Percentiles rank a stretch among this genome's conserved stretches.
phyloP scores from a whole-genome alignment of 2,888 invertebrate species.

The Podabrus alpinus region DNA sequence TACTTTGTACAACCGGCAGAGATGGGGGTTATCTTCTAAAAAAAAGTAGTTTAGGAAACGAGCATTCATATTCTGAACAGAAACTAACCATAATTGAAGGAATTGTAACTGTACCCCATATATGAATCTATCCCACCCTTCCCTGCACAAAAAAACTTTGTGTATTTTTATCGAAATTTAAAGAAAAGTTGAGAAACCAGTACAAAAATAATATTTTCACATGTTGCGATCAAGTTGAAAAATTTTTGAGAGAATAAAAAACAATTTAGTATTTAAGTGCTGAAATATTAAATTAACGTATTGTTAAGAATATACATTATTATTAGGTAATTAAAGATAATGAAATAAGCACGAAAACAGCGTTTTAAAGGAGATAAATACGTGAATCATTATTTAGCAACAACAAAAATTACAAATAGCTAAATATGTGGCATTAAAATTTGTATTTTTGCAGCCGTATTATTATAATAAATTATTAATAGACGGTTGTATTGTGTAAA shows the following conservation, averaged over 20 bases:
- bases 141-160: background rate
- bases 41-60: no score
- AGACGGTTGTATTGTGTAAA: background rate
- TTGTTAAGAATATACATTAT: background rate
- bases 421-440: background rate
- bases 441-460: background rate
- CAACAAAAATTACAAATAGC: background rate
- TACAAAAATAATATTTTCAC: background rate
- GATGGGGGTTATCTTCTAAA: no score
- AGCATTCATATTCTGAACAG: no score
- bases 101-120: no score
- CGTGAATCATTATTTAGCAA: background rate
- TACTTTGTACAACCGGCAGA: no score
- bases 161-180: background rate
- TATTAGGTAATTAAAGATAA: background rate
- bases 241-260: background rate
- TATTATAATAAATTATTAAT: background rate
- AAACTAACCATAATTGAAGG: no score
- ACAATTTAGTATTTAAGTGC: background rate
- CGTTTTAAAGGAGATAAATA: background rate
- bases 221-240: background rate
- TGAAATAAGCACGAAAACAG: background rate
- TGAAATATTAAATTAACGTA: background rate
- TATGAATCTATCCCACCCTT: no score
- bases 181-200: background rate